phyloP scores from a whole-genome alignment of 2,797 vertebrate species.

The Sebastiscus tertius region DNA sequence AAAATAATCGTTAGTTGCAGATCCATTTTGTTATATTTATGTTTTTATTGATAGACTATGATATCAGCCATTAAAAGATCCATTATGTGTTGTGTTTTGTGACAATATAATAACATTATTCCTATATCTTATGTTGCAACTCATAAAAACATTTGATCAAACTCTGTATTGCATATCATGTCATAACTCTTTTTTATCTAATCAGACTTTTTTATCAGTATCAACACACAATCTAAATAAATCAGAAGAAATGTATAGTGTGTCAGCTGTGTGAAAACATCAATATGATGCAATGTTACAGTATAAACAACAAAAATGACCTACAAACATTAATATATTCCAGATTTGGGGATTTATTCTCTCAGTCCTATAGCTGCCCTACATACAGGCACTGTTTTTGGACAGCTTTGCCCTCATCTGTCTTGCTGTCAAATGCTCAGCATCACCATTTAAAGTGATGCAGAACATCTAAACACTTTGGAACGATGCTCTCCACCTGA shows the following conservation, averaged over 20 bases:
- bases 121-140: neutral
- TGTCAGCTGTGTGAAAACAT: too few species aligned
- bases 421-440: conserved; percentile 14
- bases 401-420: conserved; percentile 7
- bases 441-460: conserved; percentile 25
- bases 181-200: neutral
- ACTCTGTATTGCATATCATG: neutral
- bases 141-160: neutral
- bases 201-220: neutral
- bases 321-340: neutral
- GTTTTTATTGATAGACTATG: too few species aligned
- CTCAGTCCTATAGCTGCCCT: conserved; percentile 10
- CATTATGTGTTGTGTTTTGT: neutral
- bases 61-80: too few species aligned
- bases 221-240: neutral
- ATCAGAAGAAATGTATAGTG: neutral
- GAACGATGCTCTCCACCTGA: neutral
- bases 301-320: neutral
- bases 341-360: neutral
- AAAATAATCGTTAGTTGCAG: too few species aligned
- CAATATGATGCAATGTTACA: neutral
- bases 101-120: neutral
- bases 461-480: neutral
- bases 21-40: too few species aligned
- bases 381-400: conserved; percentile 14